Conservation (phyloP, 1,140 invertebrate genomes). For the Drosophila truncata region DNA sequence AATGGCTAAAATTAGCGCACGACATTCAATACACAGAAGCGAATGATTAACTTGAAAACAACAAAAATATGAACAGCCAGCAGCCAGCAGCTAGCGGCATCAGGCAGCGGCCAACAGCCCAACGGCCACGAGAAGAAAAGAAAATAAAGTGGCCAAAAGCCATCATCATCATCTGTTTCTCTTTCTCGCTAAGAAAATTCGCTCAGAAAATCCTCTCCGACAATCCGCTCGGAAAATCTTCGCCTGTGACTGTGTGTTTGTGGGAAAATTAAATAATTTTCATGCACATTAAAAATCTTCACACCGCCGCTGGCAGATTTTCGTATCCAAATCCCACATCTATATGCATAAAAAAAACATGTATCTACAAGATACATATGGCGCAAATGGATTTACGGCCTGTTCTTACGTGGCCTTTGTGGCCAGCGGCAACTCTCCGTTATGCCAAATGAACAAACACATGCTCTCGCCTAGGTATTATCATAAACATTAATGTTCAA, state of each 20-base stretch:
- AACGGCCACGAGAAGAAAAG: constrained; percentile 53
- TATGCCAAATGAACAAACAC: constrained; percentile 39
- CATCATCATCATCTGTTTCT: constrained; percentile 42
- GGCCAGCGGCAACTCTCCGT: constrained; percentile 29
- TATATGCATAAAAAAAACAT: constrained; percentile 47
- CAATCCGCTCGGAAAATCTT: constrained; percentile 25
- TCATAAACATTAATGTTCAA: constrained; percentile 19
- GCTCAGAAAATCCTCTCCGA: constrained; percentile 38
- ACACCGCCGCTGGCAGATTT: constrained; percentile 58
- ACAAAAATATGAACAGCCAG: constrained; percentile 75
- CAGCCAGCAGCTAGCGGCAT: neutral
- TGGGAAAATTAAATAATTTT: constrained; percentile 83
- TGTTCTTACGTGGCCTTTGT: constrained; percentile 66
- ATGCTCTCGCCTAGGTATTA: constrained; percentile 35
- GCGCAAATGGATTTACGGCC: constrained; percentile 70
- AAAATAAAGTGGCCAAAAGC: constrained; percentile 75
- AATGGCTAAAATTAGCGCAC: constrained; percentile 84
- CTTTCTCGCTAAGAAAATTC: constrained; percentile 37
- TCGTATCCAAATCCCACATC: constrained; percentile 26
- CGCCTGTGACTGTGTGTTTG: constrained; percentile 29
- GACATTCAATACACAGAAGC: constrained; percentile 84
- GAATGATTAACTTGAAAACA: constrained; percentile 81
- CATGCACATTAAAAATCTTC: constrained; percentile 80
- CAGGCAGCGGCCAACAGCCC: constrained; percentile 14
- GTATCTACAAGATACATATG: constrained; percentile 79